Evolutionary conservation across 2,888 invertebrate species (phyloP).

Genomic region (Tigriopus californicus): DNA sequence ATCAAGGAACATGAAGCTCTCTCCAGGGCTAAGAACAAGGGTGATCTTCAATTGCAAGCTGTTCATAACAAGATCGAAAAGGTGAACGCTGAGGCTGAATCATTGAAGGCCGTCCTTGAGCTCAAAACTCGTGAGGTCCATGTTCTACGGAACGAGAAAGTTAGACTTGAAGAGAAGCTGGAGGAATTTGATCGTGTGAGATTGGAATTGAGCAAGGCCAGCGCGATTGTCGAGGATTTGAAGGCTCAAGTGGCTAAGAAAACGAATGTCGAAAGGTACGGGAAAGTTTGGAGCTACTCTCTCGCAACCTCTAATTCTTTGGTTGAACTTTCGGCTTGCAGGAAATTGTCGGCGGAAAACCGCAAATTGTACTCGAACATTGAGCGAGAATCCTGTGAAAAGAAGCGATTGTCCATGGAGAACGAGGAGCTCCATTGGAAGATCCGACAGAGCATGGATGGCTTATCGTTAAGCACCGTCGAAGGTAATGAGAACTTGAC

Average conservation of each 20-base stretch:
- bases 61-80: not conserved
- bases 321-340: no score
- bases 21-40: not conserved
- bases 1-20: not conserved
- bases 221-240: conserved; percentile 4
- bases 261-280: not conserved
- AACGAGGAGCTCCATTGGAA: conserved; percentile 10
- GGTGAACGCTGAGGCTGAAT: conserved; percentile 1
- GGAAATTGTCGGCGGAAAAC: conserved; percentile 12
- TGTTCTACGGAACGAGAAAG: conserved; percentile 1
- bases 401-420: conserved; percentile 11
- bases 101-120: conserved; percentile 9
- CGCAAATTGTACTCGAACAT: not conserved
- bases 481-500: no score
- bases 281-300: no score
- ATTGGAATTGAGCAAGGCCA: not conserved
- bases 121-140: conserved; percentile 3
- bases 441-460: not conserved
- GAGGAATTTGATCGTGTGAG: conserved; percentile 8
- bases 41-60: not conserved
- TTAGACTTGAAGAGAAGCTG: conserved; percentile 1
- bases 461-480: no score
- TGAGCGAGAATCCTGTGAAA: conserved; percentile 1
- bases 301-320: no score
- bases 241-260: conserved; percentile 2